These are phyloP conservation scores for Sarcoramphus papa DNA, from an alignment of 2,797 vertebrate species.

Conservation along the genomic window DNA sequence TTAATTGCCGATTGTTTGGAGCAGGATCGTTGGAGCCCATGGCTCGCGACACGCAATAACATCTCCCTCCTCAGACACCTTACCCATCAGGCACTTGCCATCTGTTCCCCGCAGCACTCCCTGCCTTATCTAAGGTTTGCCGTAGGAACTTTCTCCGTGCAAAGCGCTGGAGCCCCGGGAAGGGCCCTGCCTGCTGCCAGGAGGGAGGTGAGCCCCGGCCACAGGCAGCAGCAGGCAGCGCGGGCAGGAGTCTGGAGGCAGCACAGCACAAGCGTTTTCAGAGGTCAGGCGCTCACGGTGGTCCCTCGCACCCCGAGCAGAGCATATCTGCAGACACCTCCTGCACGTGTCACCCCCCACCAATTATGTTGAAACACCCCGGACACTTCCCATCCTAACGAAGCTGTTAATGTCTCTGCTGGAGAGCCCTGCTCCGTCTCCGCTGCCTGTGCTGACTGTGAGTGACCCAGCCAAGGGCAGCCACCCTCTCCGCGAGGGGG, in stretches of 20 bases:
- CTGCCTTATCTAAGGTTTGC: neutral
- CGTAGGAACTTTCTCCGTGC: neutral
- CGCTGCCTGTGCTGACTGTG: neutral
- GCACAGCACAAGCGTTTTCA: neutral
- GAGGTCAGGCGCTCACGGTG: neutral
- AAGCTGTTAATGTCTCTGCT: neutral
- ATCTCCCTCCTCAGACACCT: constrained; percentile 3
- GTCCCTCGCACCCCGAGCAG: neutral
- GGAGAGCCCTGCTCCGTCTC: neutral
- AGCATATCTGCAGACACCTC: neutral
- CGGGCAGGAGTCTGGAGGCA: neutral
- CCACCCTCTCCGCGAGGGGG: neutral
- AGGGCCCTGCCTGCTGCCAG: neutral
- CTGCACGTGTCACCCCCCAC: neutral
- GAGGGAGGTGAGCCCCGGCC: neutral
- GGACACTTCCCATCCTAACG: neutral
- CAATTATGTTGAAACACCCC: neutral
- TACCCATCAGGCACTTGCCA: constrained; percentile 40
- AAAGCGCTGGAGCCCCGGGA: neutral
- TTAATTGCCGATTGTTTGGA: constrained; percentile 24
- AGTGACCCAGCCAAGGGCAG: neutral
- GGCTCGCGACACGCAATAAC: neutral
- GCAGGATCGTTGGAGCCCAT: neutral
- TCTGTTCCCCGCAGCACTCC: constrained; percentile 9
- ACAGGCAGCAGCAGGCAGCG: neutral